A percentile compares a stretch with the other conserved stretches of the same genome.
phyloP scores from a whole-genome alignment of 2,888 invertebrate genomes.

The Acleris literana region DNA sequence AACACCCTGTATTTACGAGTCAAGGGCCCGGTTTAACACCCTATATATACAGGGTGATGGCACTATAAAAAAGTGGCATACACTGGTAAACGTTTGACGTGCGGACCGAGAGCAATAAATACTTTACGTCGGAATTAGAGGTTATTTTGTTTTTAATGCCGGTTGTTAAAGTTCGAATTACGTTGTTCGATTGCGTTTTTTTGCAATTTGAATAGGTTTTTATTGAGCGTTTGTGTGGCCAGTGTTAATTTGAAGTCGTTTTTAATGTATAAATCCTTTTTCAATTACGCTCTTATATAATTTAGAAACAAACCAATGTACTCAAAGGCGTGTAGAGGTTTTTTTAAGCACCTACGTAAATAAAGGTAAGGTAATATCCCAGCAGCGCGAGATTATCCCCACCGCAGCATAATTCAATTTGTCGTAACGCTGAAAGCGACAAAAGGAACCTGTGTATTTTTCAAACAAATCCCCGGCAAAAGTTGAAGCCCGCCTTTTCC shows the following conservation, averaged over 20 bases:
- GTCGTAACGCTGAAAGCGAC: constrained; percentile 63
- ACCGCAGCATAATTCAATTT: constrained; percentile 70
- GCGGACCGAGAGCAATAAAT: constrained; percentile 58
- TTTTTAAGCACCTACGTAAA: neutral
- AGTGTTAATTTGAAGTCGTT: neutral
- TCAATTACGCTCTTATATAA: neutral
- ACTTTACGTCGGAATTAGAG: constrained; percentile 26
- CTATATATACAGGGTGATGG: constrained; percentile 64
- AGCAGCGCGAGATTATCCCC: constrained; percentile 18
- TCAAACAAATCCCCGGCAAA: constrained; percentile 73
- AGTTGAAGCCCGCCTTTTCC: constrained; percentile 77
- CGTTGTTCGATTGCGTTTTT: constrained; percentile 25
- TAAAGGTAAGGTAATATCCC: constrained; percentile 5
- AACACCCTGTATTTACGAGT: constrained; percentile 70
- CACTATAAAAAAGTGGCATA: constrained; percentile 70
- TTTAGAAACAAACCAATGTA: neutral
- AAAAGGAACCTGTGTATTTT: constrained; percentile 69
- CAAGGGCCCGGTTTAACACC: constrained; percentile 65
- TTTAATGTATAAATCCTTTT: neutral
- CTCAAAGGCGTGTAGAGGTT: neutral
- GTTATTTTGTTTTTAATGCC: constrained; percentile 28
- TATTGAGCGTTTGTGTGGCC: constrained; percentile 2
- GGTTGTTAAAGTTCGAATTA: constrained; percentile 28
- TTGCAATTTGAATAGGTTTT: constrained; percentile 9
- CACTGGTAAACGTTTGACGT: constrained; percentile 75